Conservation (phyloP, 1,140 invertebrate genomes). For the Melitaea cinxia region DNA sequence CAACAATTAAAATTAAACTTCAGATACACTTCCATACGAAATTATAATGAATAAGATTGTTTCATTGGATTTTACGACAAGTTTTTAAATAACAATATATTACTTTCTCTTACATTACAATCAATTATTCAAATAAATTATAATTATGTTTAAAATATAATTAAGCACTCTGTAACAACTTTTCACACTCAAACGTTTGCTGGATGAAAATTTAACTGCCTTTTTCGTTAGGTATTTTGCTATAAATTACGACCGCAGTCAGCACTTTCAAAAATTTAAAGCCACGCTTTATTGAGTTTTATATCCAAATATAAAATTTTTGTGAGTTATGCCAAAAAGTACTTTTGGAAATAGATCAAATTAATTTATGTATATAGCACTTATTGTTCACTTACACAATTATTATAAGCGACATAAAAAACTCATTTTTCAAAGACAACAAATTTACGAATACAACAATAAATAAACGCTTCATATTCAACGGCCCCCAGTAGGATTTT, state of each 20-base stretch:
- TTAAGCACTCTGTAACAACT: constrained; percentile 61
- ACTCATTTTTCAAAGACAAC: no score
- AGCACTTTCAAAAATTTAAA: constrained; percentile 35
- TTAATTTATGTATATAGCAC: no score
- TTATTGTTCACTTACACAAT: no score
- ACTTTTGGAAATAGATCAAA: neutral
- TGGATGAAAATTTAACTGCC: constrained; percentile 22
- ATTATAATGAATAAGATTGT: constrained; percentile 8
- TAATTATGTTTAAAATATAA: constrained; percentile 42
- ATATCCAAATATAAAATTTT: constrained; percentile 9
- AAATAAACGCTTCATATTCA: no score
- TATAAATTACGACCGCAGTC: constrained; percentile 38
- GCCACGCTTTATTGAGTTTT: constrained; percentile 18
- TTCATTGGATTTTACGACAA: neutral
- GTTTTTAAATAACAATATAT: neutral
- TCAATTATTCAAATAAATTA: neutral
- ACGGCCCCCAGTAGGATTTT: no score
- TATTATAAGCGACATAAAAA: no score
- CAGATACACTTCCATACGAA: neutral
- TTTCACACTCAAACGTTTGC: constrained; percentile 52
- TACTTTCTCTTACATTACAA: no score
- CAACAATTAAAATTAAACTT: constrained; percentile 7
- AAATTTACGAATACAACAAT: no score
- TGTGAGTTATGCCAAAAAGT: neutral
- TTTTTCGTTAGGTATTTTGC: constrained; percentile 34